Evolutionary conservation across 2,797 vertebrate genomes (phyloP).

Genomic region (Fistularia tabacaria): DNA sequence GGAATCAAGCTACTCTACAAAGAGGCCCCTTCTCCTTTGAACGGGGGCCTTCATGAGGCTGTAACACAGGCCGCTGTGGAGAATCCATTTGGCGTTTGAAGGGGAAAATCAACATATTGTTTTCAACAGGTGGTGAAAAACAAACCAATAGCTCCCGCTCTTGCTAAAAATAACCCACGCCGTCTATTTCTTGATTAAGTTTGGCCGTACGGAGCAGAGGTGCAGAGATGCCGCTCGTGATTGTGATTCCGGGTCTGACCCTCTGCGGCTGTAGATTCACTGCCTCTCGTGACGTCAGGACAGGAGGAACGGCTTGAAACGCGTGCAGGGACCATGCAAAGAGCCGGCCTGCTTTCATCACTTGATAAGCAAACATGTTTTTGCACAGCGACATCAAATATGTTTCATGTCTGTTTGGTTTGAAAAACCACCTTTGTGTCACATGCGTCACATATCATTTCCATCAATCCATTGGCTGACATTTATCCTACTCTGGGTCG

Average conservation of each 20-base stretch:
- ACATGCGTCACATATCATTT: too few relatives aligned
- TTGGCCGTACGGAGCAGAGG: not conserved
- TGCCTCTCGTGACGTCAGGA: too few relatives aligned
- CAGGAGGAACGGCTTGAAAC: too few relatives aligned
- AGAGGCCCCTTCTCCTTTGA: conserved; percentile 8
- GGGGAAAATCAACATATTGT: conserved; percentile 1
- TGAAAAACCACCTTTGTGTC: too few relatives aligned
- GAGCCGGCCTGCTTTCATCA: too few relatives aligned
- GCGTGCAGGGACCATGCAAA: too few relatives aligned
- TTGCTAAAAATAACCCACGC: not conserved
- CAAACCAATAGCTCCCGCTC: not conserved
- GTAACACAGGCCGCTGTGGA: not conserved
- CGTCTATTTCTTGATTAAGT: not conserved
- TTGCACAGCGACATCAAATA: too few relatives aligned
- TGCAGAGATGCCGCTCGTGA: not conserved
- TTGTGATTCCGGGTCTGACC: not conserved
- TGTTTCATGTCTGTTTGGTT: too few relatives aligned
- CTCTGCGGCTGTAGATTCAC: too few relatives aligned
- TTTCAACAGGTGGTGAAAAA: conserved; percentile 2
- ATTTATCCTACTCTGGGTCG: too few relatives aligned
- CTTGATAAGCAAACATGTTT: too few relatives aligned
- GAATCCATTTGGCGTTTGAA: conserved; percentile 1
- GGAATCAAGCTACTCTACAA: conserved; percentile 29
- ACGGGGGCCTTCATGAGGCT: not conserved
- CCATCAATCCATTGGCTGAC: too few relatives aligned